Base-by-base conservation (phyloP, 2,113 vertebrate genomes). In the Patagioenas fasciata region DNA sequence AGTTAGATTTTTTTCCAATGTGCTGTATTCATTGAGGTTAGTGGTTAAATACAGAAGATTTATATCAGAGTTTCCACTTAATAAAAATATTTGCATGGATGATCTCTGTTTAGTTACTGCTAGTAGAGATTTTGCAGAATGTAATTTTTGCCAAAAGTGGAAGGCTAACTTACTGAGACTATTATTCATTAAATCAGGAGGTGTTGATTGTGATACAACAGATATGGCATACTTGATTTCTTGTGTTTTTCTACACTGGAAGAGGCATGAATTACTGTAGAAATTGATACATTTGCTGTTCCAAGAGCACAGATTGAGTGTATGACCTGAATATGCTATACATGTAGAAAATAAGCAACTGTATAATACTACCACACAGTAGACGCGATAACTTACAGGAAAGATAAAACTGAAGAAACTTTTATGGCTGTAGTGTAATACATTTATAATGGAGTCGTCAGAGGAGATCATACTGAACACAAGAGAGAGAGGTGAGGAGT, bases 11-110 rank as follows among this genome's bases (percentile, higher is more conserved):
- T 81, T 96, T 97, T 79, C 87, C 66, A 84, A 23, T 85, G 48
- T 94, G 69, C 82, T 90, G n/a, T 77, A 94, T 86, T 93, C 38
- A 71, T 79, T 96, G 51, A 95, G 81, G 58, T 64, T 97, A 87
- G 74, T 82, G 73, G 80, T 93, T 96, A 96, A 97, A 56, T 75
- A 88, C 48, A 93, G 85, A 94, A 94, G 29, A 94, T 34, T 91
- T 73, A 47, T 88, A 94, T 78, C 83, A 91, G 91, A 88, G 32
- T 95, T 96, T 78, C 67, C 88, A 29, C 50, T 57, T 91, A 89
- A 90, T 74, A 79, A 72, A 94, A 89, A 31, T 38, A 86, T 92
- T 88, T 91, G 42, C 69, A 38, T 93, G 44, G 57, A 93, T 87
- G 36, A 91, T 75, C 32, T 84, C 57, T 72, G 42, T 69, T 84